Base-by-base conservation (phyloP, 1,140 invertebrate species). In the Orchesella cincta region DNA sequence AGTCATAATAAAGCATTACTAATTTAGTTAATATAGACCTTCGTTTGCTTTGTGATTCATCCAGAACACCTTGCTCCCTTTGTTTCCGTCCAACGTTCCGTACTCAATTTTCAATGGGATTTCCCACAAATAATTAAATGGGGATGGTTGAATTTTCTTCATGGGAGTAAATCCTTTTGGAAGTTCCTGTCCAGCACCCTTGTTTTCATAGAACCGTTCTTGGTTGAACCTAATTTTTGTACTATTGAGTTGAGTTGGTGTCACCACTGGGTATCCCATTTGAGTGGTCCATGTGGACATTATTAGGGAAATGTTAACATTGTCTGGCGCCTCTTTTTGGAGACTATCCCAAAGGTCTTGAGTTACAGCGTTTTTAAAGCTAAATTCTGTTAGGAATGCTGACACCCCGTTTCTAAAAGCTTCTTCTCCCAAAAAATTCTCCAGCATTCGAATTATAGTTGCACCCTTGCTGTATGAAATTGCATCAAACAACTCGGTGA, bases 401-500 rank as follows among this genome's bases (percentile, higher is more conserved):
- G 88, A 89, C 0, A 97, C 89, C 0, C 90, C 94, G 33, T 84
- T 85, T 76, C 89, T 88, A 85, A 98, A 97, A 16, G 89, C 89
- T 16, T 91, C 88, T 29, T 90, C 86, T 1, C 92, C 91, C 34
- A 97, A 88, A 82, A 96, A 93, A 78, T 91, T 88, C 84, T 96
- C 92, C 82, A 98, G 86, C 96, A 98, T 98, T 70, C 95, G 88
- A 52, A 98, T 89, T 23, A 98, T 86, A 28, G 93, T 91, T 0
- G 93, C 91, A 39, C 96, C 96, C 92, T 98, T 98, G 73, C 90
- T 91, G 83, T 98, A 98, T 0, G 95, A 95, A 81, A 98, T 98
- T 0, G 88, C 85, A 86, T 98, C 96, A 85, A 98, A 98, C 75
- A 97, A 92, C 76, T 94, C 92, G 0, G 92, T 95, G 52, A 98